phyloP scores from a whole-genome alignment of 1,140 invertebrate species.

The Halotydeus destructor region DNA sequence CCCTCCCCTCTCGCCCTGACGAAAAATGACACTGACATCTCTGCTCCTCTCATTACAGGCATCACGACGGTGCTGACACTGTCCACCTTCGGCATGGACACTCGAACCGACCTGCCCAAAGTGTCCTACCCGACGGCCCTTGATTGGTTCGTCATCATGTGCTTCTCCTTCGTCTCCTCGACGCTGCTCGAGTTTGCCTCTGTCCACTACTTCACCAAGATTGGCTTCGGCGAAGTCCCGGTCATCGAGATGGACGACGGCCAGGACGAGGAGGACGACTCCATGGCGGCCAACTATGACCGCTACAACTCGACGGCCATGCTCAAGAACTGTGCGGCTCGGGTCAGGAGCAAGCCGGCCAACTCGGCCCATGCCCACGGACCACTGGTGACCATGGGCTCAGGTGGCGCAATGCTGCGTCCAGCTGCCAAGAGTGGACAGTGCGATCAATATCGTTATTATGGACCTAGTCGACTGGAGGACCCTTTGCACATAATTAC shows the following conservation, averaged over 20 bases:
- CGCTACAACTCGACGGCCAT: too few species aligned
- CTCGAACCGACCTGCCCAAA: slow-evolving; percentile 68
- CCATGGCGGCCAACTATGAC: too few species aligned
- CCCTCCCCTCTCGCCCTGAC: too few species aligned
- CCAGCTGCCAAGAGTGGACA: too few species aligned
- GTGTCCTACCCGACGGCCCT: slow-evolving; percentile 38
- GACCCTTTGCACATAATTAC: slow-evolving; percentile 4
- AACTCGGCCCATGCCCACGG: too few species aligned
- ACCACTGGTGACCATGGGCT: too few species aligned
- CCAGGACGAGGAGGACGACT: slow-evolving; percentile 5
- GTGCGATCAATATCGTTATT: too few species aligned
- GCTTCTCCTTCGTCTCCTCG: slow-evolving; percentile 78
- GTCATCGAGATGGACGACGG: slow-evolving; percentile 13
- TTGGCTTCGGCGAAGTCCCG: slow-evolving; percentile 20
- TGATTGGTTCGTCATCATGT: slow-evolving; percentile 57
- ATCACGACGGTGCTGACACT: slow-evolving; percentile 77
- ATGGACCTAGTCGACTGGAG: too few species aligned
- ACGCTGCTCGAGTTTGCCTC: slow-evolving; percentile 77
- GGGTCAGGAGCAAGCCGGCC: too few species aligned
- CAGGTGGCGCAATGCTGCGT: too few species aligned
- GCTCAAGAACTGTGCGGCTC: too few species aligned
- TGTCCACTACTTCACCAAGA: slow-evolving; percentile 84
- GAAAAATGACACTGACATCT: too few species aligned
- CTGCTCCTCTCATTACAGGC: slow-evolving; percentile 32
- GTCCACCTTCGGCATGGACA: slow-evolving; percentile 74